These are phyloP conservation scores for Actinia equina DNA, from an alignment of 64 coral and sea anemone species.

Conservation along the genomic window DNA sequence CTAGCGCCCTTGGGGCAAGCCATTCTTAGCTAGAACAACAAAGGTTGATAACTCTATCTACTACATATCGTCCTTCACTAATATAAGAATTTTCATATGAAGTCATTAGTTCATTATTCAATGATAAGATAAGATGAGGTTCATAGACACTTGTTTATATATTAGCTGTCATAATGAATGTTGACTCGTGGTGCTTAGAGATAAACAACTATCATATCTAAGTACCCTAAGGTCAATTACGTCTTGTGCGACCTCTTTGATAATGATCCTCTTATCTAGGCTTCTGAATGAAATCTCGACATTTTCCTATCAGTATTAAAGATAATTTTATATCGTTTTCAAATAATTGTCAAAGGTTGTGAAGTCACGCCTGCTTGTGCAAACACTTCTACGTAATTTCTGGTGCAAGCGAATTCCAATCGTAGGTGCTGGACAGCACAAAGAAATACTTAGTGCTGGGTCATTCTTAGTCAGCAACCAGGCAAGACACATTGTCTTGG, in stretches of 20 bases:
- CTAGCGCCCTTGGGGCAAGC: neutral
- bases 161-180: neutral
- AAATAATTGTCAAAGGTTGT: neutral
- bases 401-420: neutral
- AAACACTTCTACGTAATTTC: neutral
- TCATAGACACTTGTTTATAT: neutral
- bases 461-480: too few species aligned
- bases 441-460: too few species aligned
- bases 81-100: neutral
- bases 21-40: neutral
- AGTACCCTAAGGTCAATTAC: neutral
- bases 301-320: neutral
- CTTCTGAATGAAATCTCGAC: neutral
- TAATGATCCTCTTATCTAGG: neutral
- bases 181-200: neutral
- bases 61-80: neutral
- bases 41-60: neutral
- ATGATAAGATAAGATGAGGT: neutral
- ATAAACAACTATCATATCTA: neutral
- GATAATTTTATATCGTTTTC: neutral
- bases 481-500: too few species aligned
- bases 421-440: neutral
- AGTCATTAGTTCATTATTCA: neutral
- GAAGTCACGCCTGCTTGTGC: neutral
- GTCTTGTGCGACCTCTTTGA: neutral